Evolutionary conservation across 2,797 vertebrate genomes (phyloP).

Genomic region (Parauchenoglanis punctatus): DNA sequence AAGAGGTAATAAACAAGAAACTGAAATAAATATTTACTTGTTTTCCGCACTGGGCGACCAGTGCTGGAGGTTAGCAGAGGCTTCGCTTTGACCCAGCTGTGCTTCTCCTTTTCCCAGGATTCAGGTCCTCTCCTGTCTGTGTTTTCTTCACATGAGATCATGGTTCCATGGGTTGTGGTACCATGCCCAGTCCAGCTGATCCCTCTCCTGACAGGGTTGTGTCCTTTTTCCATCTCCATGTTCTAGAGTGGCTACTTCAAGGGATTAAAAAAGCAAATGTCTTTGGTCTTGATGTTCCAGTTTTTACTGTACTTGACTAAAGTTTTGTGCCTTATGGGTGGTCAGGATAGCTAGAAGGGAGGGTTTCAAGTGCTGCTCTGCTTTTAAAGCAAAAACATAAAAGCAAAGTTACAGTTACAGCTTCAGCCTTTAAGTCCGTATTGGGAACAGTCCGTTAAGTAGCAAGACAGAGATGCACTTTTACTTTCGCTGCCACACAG

Average conservation of each 20-base stretch:
- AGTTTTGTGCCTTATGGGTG: constrained; percentile 10
- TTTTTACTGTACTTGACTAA: constrained; percentile 33
- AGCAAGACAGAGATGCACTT: background rate
- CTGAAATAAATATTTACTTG: constrained; percentile 74
- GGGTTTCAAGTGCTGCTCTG: constrained; percentile 5
- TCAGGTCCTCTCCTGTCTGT: constrained; percentile 59
- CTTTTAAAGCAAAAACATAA: background rate
- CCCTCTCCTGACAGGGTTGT: constrained; percentile 69
- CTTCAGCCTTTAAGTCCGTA: background rate
- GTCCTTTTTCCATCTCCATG: constrained; percentile 67
- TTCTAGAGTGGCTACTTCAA: background rate
- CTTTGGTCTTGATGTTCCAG: constrained; percentile 25
- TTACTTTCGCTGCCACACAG: constrained; percentile 3
- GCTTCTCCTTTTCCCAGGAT: constrained; percentile 66
- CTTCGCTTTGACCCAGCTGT: constrained; percentile 66
- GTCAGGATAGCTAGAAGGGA: constrained; percentile 28
- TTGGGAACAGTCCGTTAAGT: background rate
- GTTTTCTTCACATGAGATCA: constrained; percentile 62
- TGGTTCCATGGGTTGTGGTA: constrained; percentile 59
- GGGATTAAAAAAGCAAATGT: background rate
- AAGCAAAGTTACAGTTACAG: constrained; percentile 8
- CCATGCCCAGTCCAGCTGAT: constrained; percentile 67
- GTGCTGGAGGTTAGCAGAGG: constrained; percentile 43
- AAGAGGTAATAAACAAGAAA: constrained; percentile 52
- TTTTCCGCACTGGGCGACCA: constrained; percentile 70